Evolutionary conservation across 2,888 invertebrate genomes (phyloP), one percentile per base, ranked within the genome.

Genomic region (Lasioglossum villosulum): DNA sequence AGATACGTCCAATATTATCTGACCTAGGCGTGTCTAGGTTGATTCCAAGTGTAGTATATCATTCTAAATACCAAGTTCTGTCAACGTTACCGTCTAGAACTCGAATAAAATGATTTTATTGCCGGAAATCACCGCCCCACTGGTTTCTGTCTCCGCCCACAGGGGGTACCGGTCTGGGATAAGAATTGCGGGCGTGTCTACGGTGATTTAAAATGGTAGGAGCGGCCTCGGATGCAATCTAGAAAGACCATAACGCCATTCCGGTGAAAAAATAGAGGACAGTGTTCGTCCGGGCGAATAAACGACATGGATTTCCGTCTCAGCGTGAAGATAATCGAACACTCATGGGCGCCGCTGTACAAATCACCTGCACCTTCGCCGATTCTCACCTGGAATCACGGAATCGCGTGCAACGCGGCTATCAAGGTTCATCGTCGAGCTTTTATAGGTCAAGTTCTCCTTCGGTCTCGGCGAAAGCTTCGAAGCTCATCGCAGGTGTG

Each of bases 381-480:
- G 73, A 66, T 75, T 71, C 75, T 86, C 80, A 82, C 80, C 71
- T 66, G 72, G 78, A 86, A 88, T 84, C 78, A 80, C 74, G 79
- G 78, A 82, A 91, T 93, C 92, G 93, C 93, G 93, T 93, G 93
- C 89, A 45, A 39, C 75, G 81, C 16, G 81, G 78, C 76, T 79
- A 85, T 82, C 88, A 86, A 92, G 91, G 91, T 89, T 90, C 87
- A 81, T 79, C 75, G 83, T 70, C 84, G 87, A 90, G 91, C 91
- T 89, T 93, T 93, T 93, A 90, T 93, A 91, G 93, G 93, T 93
- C 93, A 93, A 92, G 91, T 92, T 92, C 91, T 87, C 87, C 82
- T 82, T 84, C 39, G 66, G 81, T 89, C 90, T 89, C 84, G 59
- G 88, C 56, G 78, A 83, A 83, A 75, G 76, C 48, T 52, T 45